Evolutionary conservation across 2,797 vertebrate species (phyloP).

Genomic region (Poeciliopsis turneri): DNA sequence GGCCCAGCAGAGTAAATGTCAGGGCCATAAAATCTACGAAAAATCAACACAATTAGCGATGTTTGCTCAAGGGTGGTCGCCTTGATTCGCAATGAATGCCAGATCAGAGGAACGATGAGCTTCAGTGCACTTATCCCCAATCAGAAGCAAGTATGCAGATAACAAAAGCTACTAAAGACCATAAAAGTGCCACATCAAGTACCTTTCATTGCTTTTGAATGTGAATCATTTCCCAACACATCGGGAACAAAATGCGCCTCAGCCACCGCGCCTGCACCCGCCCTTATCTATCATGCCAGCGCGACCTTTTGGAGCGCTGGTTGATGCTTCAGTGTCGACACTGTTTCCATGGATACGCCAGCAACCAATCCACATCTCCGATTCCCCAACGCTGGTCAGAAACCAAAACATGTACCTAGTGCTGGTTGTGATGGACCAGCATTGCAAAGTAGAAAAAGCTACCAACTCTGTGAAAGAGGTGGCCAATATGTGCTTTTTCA

Average conservation of each 20-base stretch:
- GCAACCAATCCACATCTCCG: constrained; percentile 49
- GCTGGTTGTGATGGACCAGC: constrained; percentile 3
- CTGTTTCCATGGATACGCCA: constrained; percentile 73
- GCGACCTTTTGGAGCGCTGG: constrained; percentile 66
- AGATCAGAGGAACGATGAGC: neutral
- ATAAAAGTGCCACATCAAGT: constrained; percentile 1
- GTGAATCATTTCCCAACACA: constrained; percentile 4
- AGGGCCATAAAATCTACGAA: neutral
- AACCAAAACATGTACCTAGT: constrained; percentile 49
- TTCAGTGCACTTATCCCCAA: neutral
- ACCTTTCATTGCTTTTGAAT: constrained; percentile 8
- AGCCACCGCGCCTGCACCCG: constrained; percentile 29
- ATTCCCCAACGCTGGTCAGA: constrained; percentile 34
- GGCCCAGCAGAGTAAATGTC: neutral
- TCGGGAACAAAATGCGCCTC: neutral
- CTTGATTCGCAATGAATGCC: constrained; percentile 18
- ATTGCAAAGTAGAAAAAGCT: constrained; percentile 14
- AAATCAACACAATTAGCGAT: neutral
- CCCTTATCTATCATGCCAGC: constrained; percentile 64
- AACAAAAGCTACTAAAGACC: neutral
- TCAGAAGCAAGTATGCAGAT: neutral
- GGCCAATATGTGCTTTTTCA: constrained; percentile 40
- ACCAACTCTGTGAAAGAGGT: constrained; percentile 12
- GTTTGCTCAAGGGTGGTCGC: neutral
- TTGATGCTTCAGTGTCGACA: constrained; percentile 53